These are phyloP conservation scores for Holothuria leucospilota DNA, from an alignment of 53 echinoderm and acorn worm genomes.

Conservation along the genomic window DNA sequence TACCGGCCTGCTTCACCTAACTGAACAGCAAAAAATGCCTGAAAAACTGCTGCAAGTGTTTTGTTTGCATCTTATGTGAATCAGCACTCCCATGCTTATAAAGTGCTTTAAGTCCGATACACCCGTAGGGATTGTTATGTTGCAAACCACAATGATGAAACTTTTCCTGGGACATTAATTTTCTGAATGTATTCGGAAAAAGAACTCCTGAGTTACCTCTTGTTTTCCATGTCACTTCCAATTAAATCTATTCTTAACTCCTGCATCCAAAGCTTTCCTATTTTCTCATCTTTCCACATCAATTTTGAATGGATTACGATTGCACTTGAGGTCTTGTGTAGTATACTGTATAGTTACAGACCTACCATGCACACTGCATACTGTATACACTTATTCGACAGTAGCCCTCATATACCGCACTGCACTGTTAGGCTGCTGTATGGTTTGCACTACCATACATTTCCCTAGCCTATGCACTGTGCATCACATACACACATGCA, in stretches of 20 bases:
- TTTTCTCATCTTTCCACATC: slow-evolving; percentile 38
- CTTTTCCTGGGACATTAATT: too few species aligned
- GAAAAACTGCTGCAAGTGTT: slow-evolving; percentile 55
- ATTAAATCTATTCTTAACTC: slow-evolving; percentile 37
- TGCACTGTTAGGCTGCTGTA: too few species aligned
- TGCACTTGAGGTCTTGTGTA: too few species aligned
- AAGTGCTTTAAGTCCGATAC: slow-evolving; percentile 49
- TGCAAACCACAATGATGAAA: slow-evolving; percentile 2
- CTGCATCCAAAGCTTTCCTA: neutral
- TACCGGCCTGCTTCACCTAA: slow-evolving; percentile 59
- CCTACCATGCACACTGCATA: too few species aligned
- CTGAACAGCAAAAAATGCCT: slow-evolving; percentile 51
- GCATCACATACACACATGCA: too few species aligned
- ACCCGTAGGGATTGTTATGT: slow-evolving; percentile 49
- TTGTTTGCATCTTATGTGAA: slow-evolving; percentile 57
- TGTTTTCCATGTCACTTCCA: slow-evolving; percentile 24
- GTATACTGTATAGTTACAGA: too few species aligned
- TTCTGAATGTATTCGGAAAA: neutral
- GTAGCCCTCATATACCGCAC: too few species aligned
- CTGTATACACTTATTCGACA: too few species aligned
- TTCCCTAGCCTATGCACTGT: too few species aligned
- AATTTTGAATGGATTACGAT: neutral
- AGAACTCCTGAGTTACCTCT: slow-evolving; percentile 22
- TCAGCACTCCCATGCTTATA: slow-evolving; percentile 55
- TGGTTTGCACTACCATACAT: too few species aligned